phyloP scores from a whole-genome alignment of 2,888 invertebrate genomes.

The Netelia virgata region DNA sequence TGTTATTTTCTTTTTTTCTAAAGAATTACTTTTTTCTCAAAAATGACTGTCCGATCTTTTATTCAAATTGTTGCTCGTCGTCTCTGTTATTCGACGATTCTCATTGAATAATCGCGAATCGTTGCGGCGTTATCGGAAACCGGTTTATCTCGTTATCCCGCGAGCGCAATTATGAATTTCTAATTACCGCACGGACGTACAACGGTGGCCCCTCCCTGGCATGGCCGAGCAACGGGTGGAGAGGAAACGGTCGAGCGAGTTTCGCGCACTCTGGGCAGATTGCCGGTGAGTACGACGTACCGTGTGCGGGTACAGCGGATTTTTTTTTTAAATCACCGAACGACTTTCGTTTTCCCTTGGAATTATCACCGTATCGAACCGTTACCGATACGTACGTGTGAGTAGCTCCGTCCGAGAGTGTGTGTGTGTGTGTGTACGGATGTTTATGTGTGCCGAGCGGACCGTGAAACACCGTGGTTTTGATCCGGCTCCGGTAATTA shows the following conservation, averaged over 20 bases:
- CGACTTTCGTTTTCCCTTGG: constrained; percentile 71
- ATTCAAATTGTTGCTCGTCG: not conserved
- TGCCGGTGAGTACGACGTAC: not conserved
- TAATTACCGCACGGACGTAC: constrained; percentile 52
- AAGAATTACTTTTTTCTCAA: not conserved
- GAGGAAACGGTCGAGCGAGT: constrained; percentile 64
- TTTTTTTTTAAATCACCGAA: constrained; percentile 58
- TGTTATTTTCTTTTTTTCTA: too few relatives aligned
- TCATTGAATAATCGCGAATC: constrained; percentile 51
- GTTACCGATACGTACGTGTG: not conserved
- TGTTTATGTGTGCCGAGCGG: constrained; percentile 29
- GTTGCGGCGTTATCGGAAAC: constrained; percentile 14
- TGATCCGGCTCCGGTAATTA: constrained; percentile 66
- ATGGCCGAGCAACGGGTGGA: constrained; percentile 8
- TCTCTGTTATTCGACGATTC: constrained; percentile 4
- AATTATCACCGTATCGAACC: constrained; percentile 66
- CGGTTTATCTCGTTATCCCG: constrained; percentile 54
- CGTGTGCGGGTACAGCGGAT: constrained; percentile 13
- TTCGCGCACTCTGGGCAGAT: constrained; percentile 24
- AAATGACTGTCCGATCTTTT: not conserved
- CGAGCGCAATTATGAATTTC: constrained; percentile 62
- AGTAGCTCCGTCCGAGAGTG: too few relatives aligned
- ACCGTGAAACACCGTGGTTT: constrained; percentile 62
- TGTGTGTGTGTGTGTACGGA: constrained; percentile 18
- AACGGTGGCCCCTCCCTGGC: constrained; percentile 14